Base-by-base conservation (phyloP, 1,140 invertebrate species). In the Manduca sexta region DNA sequence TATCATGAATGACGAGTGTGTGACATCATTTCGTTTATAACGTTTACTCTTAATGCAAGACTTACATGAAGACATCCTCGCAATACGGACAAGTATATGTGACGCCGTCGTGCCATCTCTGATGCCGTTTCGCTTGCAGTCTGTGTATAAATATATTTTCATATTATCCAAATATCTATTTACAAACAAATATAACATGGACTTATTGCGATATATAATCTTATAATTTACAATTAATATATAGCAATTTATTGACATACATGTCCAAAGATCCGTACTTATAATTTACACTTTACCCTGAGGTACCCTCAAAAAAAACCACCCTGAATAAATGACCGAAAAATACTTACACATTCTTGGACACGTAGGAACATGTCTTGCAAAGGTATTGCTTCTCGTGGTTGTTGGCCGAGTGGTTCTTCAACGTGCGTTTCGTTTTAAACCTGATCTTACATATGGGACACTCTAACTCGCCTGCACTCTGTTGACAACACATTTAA, bases 71-170 rank as follows among this genome's bases (percentile, higher is more conserved):
- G 12, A 78, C 52, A 47, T 84, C 80, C n/a, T 81, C 77, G 17
- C 80, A 84, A 38, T 76, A 65, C 26, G 79, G 75, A 56, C 80
- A 84, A 33, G 77, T 80, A 49, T 81, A 80, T 1, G 71, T 81
- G 2, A 84, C 72, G 0, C 80, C 80, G 38, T 80, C 74, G 33
- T 84, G 80, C 72, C 77, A 84, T 2, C 66, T 54, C 41, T 80
- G 69, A 42, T 84, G 80, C 18, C 77, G 75, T 45, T 72, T 78
- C 16, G 77, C 80, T 56, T 81, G 77, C 6, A 74, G 78, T 35
- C 80, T 84, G 63, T n/a, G 68, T 71, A 47, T n/a, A 26, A 29
- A n/a, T 1, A 10, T 18, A 35, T 2, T 21, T 21, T 8, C 13
- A n/a, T n/a, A 7, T 40, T 31, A 1, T 1, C 3, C 1, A 8